A percentile compares a stretch with the other conserved stretches of the same genome.
Evolutionary conservation across 2,888 invertebrate genomes (phyloP).

Genomic region (Zaprionus bogoriensis): DNA sequence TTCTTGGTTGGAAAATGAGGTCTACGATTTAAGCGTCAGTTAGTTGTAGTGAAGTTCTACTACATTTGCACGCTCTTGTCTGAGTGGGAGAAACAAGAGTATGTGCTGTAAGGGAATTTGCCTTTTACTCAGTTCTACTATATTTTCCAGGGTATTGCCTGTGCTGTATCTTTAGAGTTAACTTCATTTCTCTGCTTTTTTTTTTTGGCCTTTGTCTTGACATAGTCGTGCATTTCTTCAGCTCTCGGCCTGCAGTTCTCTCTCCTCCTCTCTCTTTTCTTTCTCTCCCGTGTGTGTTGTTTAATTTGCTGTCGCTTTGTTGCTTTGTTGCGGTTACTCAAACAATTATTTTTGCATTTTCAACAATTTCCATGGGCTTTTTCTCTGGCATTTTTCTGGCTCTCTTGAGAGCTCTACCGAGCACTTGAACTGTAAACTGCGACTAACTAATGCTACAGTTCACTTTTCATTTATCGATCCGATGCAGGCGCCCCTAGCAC

Average conservation of each 20-base stretch:
- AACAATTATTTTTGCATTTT: conserved; percentile 64
- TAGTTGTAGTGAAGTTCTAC: too few species aligned
- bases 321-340: conserved; percentile 58
- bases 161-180: background rate
- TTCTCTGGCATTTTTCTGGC: background rate
- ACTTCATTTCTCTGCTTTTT: background rate
- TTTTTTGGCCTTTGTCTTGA: conserved; percentile 4
- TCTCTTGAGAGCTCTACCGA: background rate
- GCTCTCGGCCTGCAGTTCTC: background rate
- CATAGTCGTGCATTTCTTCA: background rate
- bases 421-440: conserved; percentile 15
- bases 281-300: conserved; percentile 9
- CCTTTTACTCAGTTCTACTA: background rate
- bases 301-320: conserved; percentile 52
- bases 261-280: background rate
- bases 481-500: background rate
- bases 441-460: conserved; percentile 9
- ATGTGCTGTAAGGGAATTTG: too few species aligned
- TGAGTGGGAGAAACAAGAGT: too few species aligned
- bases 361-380: conserved; percentile 6
- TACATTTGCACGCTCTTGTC: too few species aligned
- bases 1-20: too few species aligned
- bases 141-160: background rate
- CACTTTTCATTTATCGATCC: conserved; percentile 13
- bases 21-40: too few species aligned